A percentile compares a stretch with the other conserved stretches of the same genome.
Evolutionary conservation across 2,797 vertebrate genomes (phyloP).

Genomic region (Okamejei kenojei): DNA sequence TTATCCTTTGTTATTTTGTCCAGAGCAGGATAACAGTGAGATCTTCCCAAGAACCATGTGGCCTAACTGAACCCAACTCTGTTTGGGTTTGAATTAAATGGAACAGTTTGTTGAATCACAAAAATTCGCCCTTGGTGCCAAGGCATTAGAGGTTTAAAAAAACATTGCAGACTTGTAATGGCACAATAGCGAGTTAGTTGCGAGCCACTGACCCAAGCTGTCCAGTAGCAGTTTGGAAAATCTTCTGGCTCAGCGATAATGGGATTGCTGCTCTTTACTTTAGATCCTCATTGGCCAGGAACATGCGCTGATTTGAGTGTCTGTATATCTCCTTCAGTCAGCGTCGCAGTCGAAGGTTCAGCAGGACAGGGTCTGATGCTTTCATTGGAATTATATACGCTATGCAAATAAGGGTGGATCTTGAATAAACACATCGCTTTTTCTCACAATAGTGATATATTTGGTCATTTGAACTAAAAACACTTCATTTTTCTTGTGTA

Average conservation of each 20-base stretch:
- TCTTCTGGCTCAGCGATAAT: slow-evolving; percentile 9
- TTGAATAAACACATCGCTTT: neutral
- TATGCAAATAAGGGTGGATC: neutral
- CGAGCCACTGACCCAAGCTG: slow-evolving; percentile 1
- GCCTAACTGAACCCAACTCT: neutral
- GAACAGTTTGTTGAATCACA: neutral
- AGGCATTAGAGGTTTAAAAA: neutral
- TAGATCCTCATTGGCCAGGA: neutral
- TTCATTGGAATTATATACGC: neutral
- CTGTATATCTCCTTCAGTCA: neutral
- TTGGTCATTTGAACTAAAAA: too few relatives aligned
- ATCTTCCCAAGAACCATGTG: neutral
- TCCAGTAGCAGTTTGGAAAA: neutral
- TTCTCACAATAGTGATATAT: too few relatives aligned
- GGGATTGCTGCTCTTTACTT: slow-evolving; percentile 32
- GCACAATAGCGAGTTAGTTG: neutral
- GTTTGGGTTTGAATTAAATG: neutral
- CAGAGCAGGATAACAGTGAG: neutral
- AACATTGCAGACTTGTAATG: neutral
- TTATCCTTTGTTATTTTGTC: neutral
- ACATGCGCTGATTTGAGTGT: neutral
- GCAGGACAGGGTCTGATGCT: neutral
- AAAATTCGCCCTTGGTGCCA: neutral
- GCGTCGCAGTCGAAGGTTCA: neutral
- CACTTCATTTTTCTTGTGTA: too few relatives aligned